Percentiles rank a stretch among this genome's conserved stretches.
Conservation (phyloP, 2,797 vertebrate species). For the Eremophila alpestris region DNA sequence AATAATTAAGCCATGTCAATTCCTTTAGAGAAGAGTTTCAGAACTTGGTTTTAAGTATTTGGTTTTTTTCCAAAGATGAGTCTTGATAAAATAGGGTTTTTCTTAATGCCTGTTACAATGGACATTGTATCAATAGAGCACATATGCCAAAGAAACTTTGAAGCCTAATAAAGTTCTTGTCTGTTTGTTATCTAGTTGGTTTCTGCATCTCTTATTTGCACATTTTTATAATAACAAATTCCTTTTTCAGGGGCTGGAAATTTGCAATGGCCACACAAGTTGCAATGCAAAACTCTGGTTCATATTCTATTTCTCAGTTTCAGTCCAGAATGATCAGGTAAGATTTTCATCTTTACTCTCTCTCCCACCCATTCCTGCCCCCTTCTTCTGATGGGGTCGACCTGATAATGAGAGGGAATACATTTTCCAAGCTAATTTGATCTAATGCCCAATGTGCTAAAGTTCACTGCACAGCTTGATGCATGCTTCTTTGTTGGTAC, state of each 20-base stretch:
- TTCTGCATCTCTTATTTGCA: not conserved
- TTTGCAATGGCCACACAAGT: slow-evolving; percentile 98
- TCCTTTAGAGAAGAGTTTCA: not conserved
- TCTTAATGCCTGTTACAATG: not conserved
- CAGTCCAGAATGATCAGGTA: slow-evolving; percentile 91
- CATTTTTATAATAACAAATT: not conserved
- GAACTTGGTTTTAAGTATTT: not conserved
- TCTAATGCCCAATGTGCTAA: not conserved
- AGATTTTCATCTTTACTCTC: not conserved
- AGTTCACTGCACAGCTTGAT: not conserved
- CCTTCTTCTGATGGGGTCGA: not conserved
- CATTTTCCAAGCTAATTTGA: not conserved
- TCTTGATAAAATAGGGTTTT: not conserved
- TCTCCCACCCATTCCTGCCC: not conserved
- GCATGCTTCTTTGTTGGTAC: not conserved
- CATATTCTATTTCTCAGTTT: slow-evolving; percentile 95
- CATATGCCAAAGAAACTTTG: not conserved
- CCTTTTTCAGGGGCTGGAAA: slow-evolving; percentile 90
- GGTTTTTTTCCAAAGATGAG: not conserved
- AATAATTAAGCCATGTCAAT: not conserved
- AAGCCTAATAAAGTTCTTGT: not conserved
- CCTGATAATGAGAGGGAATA: not conserved
- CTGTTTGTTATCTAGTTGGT: not conserved
- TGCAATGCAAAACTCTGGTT: slow-evolving; percentile 97
- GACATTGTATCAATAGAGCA: not conserved